Conservation (phyloP, 2,113 vertebrate genomes). For the Paralichthys olivaceus region DNA sequence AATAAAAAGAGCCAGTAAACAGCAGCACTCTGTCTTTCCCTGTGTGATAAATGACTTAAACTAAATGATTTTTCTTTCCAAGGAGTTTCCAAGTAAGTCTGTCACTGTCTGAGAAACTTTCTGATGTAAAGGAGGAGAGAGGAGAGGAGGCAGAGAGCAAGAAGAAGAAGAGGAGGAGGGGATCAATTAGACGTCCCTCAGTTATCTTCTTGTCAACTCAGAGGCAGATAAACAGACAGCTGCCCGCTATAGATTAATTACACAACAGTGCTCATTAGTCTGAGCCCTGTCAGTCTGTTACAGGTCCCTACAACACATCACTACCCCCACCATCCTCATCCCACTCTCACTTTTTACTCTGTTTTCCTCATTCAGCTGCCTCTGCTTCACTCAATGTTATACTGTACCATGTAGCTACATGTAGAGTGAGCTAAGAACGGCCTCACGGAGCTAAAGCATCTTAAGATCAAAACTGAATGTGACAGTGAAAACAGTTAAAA, state of each 20-base stretch:
- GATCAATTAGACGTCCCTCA: constrained; percentile 60
- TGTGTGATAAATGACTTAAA: constrained; percentile 6
- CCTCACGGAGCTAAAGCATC: too few relatives aligned
- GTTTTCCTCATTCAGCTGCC: constrained; percentile 11
- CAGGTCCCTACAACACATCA: constrained; percentile 24
- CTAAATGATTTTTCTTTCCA: constrained; percentile 1
- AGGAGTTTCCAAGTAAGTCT: constrained; percentile 9
- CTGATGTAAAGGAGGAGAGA: constrained; percentile 38
- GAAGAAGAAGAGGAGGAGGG: constrained; percentile 20
- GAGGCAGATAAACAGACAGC: constrained; percentile 68
- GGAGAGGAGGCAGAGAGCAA: constrained; percentile 28
- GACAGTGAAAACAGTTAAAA: not conserved
- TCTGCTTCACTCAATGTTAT: not conserved
- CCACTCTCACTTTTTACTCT: not conserved
- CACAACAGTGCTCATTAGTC: constrained; percentile 65
- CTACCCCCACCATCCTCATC: not conserved
- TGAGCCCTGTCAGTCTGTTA: constrained; percentile 49
- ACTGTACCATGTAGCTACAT: not conserved
- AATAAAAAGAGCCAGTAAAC: rapidly evolving
- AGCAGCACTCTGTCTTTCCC: not conserved
- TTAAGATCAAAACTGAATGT: too few relatives aligned
- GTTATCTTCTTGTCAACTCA: constrained; percentile 59
- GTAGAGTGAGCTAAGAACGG: not conserved
- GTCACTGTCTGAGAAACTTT: constrained; percentile 51
- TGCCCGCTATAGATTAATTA: constrained; percentile 68